These are phyloP conservation scores for Melanchra persicariae DNA, from an alignment of 2,888 invertebrate species.

Conservation along the genomic window DNA sequence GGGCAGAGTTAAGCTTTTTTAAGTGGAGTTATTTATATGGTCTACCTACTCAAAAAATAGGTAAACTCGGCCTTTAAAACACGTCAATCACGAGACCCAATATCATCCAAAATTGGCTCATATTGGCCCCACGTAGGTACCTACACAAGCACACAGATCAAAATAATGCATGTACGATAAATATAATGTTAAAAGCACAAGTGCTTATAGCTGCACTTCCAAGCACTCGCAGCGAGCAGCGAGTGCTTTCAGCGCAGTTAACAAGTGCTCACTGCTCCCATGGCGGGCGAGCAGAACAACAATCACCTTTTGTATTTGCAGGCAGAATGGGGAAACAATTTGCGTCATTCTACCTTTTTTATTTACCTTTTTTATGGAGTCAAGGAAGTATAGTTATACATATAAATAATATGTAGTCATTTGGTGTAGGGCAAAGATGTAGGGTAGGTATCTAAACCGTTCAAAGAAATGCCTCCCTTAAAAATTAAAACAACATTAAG, in stretches of 20 bases:
- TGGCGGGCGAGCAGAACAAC: constrained; percentile 59
- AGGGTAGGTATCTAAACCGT: no score
- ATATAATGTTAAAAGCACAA: constrained; percentile 51
- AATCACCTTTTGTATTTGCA: constrained; percentile 59
- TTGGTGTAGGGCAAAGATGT: no score
- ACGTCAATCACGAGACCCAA: not conserved
- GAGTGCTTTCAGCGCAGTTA: constrained; percentile 63
- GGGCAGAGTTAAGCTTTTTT: no score
- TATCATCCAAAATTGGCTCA: not conserved
- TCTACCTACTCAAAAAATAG: no score
- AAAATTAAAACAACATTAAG: no score
- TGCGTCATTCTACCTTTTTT: constrained; percentile 41
- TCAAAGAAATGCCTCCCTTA: no score
- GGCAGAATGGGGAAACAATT: constrained; percentile 56
- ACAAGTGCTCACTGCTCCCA: constrained; percentile 58
- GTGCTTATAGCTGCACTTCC: constrained; percentile 28
- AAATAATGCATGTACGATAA: constrained; percentile 43
- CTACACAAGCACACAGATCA: not conserved
- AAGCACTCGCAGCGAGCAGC: constrained; percentile 31
- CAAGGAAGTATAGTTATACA: no score
- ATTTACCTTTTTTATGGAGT: no score
- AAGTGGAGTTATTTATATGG: no score
- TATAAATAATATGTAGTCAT: no score
- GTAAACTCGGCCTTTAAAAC: not conserved
- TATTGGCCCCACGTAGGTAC: not conserved